phyloP scores from a whole-genome alignment of 2,797 vertebrate genomes.

The Pseudochirops corinnae region DNA sequence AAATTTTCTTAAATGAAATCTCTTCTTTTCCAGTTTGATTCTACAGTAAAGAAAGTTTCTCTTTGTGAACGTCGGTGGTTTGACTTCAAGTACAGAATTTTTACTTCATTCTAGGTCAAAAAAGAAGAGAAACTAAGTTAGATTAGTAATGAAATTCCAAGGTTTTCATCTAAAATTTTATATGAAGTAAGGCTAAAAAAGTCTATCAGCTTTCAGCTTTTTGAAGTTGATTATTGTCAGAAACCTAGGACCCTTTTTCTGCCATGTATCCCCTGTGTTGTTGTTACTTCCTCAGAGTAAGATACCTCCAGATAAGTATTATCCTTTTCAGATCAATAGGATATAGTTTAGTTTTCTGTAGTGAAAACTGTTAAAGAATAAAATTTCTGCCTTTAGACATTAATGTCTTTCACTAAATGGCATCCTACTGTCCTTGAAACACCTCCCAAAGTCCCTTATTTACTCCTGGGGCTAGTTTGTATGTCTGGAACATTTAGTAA shows the following conservation, averaged over 20 bases:
- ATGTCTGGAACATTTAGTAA: slow-evolving; percentile 32
- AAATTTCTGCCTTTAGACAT: slow-evolving; percentile 3
- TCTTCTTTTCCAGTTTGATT: slow-evolving; percentile 32
- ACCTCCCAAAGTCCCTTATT: background rate
- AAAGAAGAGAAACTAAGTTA: slow-evolving; percentile 32
- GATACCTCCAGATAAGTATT: slow-evolving; percentile 1
- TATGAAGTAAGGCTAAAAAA: slow-evolving; percentile 33
- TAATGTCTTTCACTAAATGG: slow-evolving; percentile 7
- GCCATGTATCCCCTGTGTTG: background rate
- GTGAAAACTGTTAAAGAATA: background rate
- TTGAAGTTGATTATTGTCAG: background rate
- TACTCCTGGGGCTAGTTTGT: background rate
- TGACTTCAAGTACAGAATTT: slow-evolving; percentile 52
- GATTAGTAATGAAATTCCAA: background rate
- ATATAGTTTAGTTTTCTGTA: background rate
- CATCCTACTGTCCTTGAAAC: slow-evolving; percentile 26
- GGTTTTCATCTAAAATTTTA: background rate
- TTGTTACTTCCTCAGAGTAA: background rate
- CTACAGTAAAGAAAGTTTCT: slow-evolving; percentile 32
- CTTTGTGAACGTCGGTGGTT: slow-evolving; percentile 35
- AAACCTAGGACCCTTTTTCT: slow-evolving; percentile 17
- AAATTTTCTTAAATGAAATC: slow-evolving; percentile 42
- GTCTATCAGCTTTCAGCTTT: background rate
- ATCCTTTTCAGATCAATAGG: background rate
- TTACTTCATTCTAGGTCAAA: slow-evolving; percentile 27